phyloP scores from a whole-genome alignment of 1,140 invertebrate genomes.

The Nephila pilipes region DNA sequence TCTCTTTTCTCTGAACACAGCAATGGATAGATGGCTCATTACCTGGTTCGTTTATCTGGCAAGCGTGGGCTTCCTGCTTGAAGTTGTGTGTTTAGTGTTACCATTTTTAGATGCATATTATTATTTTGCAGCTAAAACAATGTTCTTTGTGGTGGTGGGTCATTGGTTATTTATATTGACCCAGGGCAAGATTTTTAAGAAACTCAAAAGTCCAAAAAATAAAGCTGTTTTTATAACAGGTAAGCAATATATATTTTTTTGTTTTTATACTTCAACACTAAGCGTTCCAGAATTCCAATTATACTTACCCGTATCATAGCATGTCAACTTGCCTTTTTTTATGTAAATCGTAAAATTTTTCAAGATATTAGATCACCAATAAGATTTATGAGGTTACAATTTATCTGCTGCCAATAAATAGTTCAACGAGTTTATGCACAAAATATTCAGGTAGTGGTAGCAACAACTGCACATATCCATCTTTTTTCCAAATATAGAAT shows the following conservation, averaged over 20 bases:
- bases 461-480: too few species aligned
- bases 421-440: too few species aligned
- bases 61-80: neutral
- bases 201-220: neutral
- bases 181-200: neutral
- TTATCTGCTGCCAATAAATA: too few species aligned
- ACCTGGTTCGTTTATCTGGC: neutral
- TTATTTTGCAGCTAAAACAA: neutral
- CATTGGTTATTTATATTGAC: neutral
- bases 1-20: too few species aligned
- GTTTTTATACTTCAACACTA: neutral
- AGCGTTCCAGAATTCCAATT: too few species aligned
- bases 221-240: constrained; percentile 30
- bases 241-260: neutral
- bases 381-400: too few species aligned
- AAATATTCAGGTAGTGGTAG: too few species aligned
- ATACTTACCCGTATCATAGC: neutral
- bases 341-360: neutral
- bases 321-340: too few species aligned
- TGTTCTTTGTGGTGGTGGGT: neutral
- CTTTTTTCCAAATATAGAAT: too few species aligned
- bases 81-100: neutral
- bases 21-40: neutral
- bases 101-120: neutral
- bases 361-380: neutral